A percentile compares a stretch with the other conserved stretches of the same genome.
phyloP scores from a whole-genome alignment of 2,888 invertebrate genomes.

The Pseudanteris insignis region DNA sequence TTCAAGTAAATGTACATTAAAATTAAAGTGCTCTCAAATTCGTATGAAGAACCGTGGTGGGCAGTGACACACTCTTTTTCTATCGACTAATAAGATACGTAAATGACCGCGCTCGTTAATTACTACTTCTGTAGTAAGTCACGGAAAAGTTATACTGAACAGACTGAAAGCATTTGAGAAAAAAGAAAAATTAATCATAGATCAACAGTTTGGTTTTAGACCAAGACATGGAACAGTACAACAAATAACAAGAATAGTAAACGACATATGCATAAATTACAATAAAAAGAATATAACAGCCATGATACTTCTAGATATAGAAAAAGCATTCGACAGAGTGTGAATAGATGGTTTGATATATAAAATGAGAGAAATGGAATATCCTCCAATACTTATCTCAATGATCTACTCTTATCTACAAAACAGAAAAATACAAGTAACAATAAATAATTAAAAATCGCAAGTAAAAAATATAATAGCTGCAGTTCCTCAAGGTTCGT shows the following conservation, averaged over 20 bases:
- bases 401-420: conserved; percentile 49
- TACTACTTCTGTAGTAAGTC: no score
- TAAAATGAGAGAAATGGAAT: conserved; percentile 49
- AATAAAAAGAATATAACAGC: conserved; percentile 50
- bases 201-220: conserved; percentile 54
- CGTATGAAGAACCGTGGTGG: no score
- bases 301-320: conserved; percentile 48
- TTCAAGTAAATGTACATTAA: no score
- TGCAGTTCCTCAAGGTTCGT: conserved; percentile 37
- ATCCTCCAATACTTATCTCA: conserved; percentile 46
- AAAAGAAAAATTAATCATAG: conserved; percentile 32
- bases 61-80: no score
- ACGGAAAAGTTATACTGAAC: conserved; percentile 32
- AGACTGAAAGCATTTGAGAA: conserved; percentile 33
- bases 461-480: conserved; percentile 15
- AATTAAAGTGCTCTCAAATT: no score
- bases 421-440: conserved; percentile 43
- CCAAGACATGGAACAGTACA: conserved; percentile 51
- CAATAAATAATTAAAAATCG: conserved; percentile 31
- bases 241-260: conserved; percentile 51
- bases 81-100: no score
- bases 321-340: conserved; percentile 46
- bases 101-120: no score
- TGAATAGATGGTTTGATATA: conserved; percentile 52
- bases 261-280: conserved; percentile 47